Evolutionary conservation across 2,113 vertebrate genomes (phyloP).

Genomic region (Pluvianellus socialis): DNA sequence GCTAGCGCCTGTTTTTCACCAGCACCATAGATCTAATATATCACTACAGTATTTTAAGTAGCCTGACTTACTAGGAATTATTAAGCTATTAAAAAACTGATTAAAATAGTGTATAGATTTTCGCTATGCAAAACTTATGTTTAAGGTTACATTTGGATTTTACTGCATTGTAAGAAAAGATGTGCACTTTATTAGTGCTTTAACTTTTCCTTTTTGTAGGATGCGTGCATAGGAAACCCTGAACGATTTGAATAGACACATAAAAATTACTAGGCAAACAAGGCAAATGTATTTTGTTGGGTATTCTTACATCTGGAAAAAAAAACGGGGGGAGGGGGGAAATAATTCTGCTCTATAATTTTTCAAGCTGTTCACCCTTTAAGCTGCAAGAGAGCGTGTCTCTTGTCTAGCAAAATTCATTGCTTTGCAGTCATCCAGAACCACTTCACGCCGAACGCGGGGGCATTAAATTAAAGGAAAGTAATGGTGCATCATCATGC

Average conservation of each 20-base stretch:
- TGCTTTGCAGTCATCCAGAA: constrained; percentile 17
- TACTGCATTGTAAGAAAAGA: not conserved
- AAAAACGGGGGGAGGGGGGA: not conserved
- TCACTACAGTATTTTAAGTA: not conserved
- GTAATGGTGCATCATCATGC: constrained; percentile 51
- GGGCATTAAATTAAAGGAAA: constrained; percentile 1
- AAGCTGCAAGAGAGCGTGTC: not conserved
- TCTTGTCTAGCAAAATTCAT: constrained; percentile 15
- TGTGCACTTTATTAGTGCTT: not conserved
- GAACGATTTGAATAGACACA: not conserved
- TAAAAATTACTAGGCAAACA: not conserved
- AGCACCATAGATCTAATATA: fast-evolving
- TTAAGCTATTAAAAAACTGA: not conserved
- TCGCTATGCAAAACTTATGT: not conserved
- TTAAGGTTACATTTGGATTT: not conserved
- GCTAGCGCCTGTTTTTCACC: not conserved
- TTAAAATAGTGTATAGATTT: not conserved
- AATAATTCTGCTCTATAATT: not conserved
- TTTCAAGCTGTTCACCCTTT: not conserved
- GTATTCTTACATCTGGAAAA: not conserved
- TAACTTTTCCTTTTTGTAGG: not conserved
- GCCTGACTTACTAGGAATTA: not conserved
- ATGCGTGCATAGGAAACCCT: not conserved
- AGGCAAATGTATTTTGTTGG: not conserved
- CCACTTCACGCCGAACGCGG: not conserved